A percentile compares a stretch with the other conserved stretches of the same genome.
phyloP scores from a whole-genome alignment of 2,797 vertebrate species.

The Gouania willdenowi region DNA sequence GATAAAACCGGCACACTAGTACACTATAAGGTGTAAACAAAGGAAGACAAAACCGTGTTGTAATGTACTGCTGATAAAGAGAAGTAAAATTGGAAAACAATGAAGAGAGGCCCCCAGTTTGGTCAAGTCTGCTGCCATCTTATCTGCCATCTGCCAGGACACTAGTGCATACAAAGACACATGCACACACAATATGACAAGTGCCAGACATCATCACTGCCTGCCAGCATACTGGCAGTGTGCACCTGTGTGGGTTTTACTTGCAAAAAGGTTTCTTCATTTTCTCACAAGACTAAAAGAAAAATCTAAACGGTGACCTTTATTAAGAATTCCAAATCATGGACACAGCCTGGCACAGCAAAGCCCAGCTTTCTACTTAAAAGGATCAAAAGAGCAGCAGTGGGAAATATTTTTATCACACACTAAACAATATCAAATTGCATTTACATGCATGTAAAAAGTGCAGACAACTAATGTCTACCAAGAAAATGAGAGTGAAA shows the following conservation, averaged over 20 bases:
- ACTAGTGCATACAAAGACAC: conserved; percentile 12
- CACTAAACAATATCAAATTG: not conserved
- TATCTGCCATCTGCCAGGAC: conserved; percentile 69
- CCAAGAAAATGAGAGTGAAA: conserved; percentile 10
- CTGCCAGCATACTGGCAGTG: conserved; percentile 31
- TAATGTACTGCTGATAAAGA: conserved; percentile 2
- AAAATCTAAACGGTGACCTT: conserved; percentile 5
- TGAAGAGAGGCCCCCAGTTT: conserved; percentile 25
- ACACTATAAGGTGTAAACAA: conserved; percentile 15
- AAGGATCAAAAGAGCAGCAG: not conserved
- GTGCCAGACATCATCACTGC: conserved; percentile 40
- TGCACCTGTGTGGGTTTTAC: not conserved
- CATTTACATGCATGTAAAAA: too few species aligned
- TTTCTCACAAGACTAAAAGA: not conserved
- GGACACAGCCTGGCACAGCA: not conserved
- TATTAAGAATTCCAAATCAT: conserved; percentile 9
- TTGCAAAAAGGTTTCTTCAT: conserved; percentile 4
- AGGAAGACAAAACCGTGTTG: conserved; percentile 17
- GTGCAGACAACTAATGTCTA: not conserved
- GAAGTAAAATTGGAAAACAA: conserved; percentile 7
- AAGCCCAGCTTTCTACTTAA: conserved; percentile 1
- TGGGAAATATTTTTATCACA: not conserved
- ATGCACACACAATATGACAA: conserved; percentile 2
- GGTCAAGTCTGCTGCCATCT: conserved; percentile 46
- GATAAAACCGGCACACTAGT: conserved; percentile 16